Conservation (phyloP, 2,888 invertebrate genomes). For the Hipparchia sbordonii region DNA sequence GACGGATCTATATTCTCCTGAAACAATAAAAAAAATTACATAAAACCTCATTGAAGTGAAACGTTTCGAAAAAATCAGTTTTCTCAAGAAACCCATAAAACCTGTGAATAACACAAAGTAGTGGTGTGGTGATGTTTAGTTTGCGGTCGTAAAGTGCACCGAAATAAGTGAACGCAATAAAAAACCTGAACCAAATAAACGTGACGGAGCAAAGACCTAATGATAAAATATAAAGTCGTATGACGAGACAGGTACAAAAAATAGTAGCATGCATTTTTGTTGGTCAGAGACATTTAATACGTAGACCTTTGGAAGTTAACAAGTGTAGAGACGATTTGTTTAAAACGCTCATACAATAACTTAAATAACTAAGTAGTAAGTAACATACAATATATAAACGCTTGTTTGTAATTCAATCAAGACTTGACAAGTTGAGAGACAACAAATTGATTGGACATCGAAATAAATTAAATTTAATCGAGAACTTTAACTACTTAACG, state of each 20-base stretch:
- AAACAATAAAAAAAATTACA: constrained; percentile 53
- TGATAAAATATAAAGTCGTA: constrained; percentile 29
- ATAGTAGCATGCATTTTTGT: constrained; percentile 28
- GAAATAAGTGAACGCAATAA: constrained; percentile 34
- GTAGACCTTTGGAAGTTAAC: constrained; percentile 1
- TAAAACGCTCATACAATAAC: neutral
- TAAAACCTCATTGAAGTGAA: constrained; percentile 21
- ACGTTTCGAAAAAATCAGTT: neutral
- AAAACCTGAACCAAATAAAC: constrained; percentile 32
- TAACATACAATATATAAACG: constrained; percentile 4
- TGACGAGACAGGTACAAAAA: constrained; percentile 23
- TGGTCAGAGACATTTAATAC: constrained; percentile 26
- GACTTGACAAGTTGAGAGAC: constrained; percentile 32
- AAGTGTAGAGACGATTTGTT: constrained; percentile 4
- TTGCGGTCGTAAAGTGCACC: constrained; percentile 32
- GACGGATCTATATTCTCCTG: constrained; percentile 91
- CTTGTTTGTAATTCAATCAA: constrained; percentile 39
- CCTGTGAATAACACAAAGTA: constrained; percentile 20
- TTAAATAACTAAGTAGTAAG: neutral
- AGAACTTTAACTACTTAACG: constrained; percentile 40
- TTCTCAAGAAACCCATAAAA: constrained; percentile 21
- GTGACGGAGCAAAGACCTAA: constrained; percentile 34
- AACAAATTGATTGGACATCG: constrained; percentile 36
- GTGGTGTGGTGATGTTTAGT: constrained; percentile 26
- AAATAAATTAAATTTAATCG: constrained; percentile 41